phyloP scores from a whole-genome alignment of 2,888 invertebrate species.

The Andrena praecox region DNA sequence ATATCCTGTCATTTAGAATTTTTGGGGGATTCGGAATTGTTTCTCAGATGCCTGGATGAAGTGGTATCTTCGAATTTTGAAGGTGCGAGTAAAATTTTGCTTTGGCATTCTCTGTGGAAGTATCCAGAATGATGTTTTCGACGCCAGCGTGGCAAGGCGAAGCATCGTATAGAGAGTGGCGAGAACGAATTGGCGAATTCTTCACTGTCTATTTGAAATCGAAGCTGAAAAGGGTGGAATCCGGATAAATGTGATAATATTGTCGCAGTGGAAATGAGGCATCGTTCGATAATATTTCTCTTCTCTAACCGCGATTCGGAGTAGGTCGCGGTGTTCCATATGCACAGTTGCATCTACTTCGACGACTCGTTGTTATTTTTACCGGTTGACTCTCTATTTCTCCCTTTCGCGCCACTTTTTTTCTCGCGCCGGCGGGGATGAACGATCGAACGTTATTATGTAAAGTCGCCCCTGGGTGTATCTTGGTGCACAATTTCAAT shows the following conservation, averaged over 20 bases:
- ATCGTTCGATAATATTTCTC: slow-evolving; percentile 55
- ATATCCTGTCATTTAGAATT: too few species aligned
- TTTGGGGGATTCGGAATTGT: too few species aligned
- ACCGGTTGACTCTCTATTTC: slow-evolving; percentile 7
- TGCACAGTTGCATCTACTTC: slow-evolving; percentile 28
- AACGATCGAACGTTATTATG: slow-evolving; percentile 5
- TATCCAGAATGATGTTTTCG: neutral
- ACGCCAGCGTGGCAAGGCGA: neutral
- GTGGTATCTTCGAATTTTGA: too few species aligned
- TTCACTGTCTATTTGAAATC: slow-evolving; percentile 32
- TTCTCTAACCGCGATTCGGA: slow-evolving; percentile 24
- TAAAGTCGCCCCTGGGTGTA: neutral
- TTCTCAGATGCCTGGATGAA: too few species aligned
- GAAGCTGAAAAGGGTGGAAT: slow-evolving; percentile 15
- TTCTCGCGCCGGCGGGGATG: neutral
- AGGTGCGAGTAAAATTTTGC: too few species aligned
- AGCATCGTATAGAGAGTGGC: neutral
- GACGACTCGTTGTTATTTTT: slow-evolving; percentile 50
- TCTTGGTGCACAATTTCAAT: slow-evolving; percentile 12
- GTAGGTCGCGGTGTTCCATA: slow-evolving; percentile 28
- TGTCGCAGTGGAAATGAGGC: slow-evolving; percentile 22
- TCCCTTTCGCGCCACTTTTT: neutral
- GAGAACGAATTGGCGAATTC: neutral
- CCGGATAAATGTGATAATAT: slow-evolving; percentile 45
- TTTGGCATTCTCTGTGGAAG: too few species aligned